These are phyloP conservation scores for Lithophane leautieri DNA, from an alignment of 2,888 invertebrate genomes.

Conservation along the genomic window DNA sequence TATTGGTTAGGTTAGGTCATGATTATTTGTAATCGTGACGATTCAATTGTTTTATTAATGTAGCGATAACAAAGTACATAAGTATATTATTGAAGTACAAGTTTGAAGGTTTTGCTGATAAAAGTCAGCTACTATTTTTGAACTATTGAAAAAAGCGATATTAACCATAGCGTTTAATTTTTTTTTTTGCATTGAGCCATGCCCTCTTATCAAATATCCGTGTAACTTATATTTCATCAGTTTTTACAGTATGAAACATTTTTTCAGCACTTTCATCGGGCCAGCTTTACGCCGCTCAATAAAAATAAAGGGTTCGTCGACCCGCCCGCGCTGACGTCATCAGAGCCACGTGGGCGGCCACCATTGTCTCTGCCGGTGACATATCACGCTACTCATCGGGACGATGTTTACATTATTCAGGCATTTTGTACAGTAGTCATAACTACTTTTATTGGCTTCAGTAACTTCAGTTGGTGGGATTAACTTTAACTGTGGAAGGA, in stretches of 20 bases:
- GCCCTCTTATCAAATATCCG: background rate
- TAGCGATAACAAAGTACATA: background rate
- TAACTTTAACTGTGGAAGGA: constrained; percentile 4
- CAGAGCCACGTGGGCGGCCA: constrained; percentile 45
- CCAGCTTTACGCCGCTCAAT: constrained; percentile 55
- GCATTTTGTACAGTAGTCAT: constrained; percentile 29
- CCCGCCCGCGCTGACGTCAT: constrained; percentile 62
- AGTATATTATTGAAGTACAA: constrained; percentile 16
- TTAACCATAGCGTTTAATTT: no score
- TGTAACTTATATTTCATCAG: background rate
- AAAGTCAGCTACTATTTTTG: background rate
- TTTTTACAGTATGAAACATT: constrained; percentile 15
- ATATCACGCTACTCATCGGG: constrained; percentile 50
- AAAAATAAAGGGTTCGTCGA: constrained; percentile 72
- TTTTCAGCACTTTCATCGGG: constrained; percentile 40
- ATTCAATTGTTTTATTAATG: constrained; percentile 6
- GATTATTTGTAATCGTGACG: constrained; percentile 1
- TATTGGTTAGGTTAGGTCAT: constrained; percentile 19
- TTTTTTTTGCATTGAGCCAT: background rate
- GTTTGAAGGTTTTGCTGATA: constrained; percentile 2
- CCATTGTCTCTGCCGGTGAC: constrained; percentile 55
- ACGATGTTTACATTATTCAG: constrained; percentile 49
- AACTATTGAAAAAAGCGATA: background rate
- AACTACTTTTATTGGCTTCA: constrained; percentile 3
- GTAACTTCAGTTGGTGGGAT: background rate